Evolutionary conservation across 1,140 invertebrate genomes (phyloP).

Genomic region (Mya arenaria): DNA sequence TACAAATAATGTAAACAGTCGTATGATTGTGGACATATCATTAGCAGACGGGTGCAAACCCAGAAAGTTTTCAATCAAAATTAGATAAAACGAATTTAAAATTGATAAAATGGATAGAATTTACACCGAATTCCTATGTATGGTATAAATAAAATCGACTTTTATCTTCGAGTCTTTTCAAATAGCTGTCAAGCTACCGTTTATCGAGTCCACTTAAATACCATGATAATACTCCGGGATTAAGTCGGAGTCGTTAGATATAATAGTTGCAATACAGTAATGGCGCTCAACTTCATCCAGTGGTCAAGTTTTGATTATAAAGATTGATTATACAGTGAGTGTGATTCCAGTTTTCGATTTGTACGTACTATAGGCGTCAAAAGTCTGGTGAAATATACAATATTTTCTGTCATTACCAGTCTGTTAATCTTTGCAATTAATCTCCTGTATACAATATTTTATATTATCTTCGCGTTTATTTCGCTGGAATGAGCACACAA

Average conservation of each 20-base stretch:
- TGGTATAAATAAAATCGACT: slow-evolving; percentile 11
- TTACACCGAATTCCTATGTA: slow-evolving; percentile 47
- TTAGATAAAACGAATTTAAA: slow-evolving; percentile 42
- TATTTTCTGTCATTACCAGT: neutral
- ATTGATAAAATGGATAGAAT: slow-evolving; percentile 54
- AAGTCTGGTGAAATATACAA: slow-evolving; percentile 18
- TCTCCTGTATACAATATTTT: slow-evolving; percentile 1
- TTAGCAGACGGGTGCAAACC: slow-evolving; percentile 40
- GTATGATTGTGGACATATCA: neutral
- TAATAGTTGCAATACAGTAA: slow-evolving; percentile 44
- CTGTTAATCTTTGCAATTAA: slow-evolving; percentile 38
- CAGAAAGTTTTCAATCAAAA: slow-evolving; percentile 28
- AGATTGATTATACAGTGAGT: slow-evolving; percentile 33
- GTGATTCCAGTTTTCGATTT: slow-evolving; percentile 46
- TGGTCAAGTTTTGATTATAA: slow-evolving; percentile 11
- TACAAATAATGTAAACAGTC: slow-evolving; percentile 28
- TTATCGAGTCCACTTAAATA: slow-evolving; percentile 45
- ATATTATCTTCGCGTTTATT: neutral
- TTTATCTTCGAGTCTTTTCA: slow-evolving; percentile 31
- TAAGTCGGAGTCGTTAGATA: slow-evolving; percentile 20
- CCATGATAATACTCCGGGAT: slow-evolving; percentile 22
- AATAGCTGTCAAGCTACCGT: slow-evolving; percentile 38
- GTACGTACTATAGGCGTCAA: slow-evolving; percentile 47
- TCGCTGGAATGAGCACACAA: neutral
- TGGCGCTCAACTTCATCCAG: slow-evolving; percentile 41